A percentile compares a stretch with the other conserved stretches of the same genome.
phyloP scores from a whole-genome alignment of 2,113 vertebrate species.

The Chaetops frenatus region DNA sequence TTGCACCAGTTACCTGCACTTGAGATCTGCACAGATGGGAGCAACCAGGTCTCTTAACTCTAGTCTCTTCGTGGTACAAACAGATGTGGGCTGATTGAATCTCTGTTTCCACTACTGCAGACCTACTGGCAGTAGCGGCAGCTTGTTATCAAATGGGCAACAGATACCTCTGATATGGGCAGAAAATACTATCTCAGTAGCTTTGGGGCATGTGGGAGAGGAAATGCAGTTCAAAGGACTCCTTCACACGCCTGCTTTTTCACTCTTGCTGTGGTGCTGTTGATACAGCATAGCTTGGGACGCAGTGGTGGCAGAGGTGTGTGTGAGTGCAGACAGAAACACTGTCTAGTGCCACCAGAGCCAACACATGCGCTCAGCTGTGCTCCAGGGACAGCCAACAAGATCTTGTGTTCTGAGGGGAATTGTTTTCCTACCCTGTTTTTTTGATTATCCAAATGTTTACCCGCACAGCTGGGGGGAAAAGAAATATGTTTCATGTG shows the following conservation, averaged over 20 bases:
- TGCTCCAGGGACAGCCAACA: not conserved
- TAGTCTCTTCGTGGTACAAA: not conserved
- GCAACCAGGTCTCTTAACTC: not conserved
- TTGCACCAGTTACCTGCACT: not conserved
- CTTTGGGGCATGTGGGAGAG: not conserved
- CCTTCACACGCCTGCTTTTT: accelerated
- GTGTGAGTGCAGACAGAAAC: not conserved
- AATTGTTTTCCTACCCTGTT: not conserved
- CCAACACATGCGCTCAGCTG: accelerated
- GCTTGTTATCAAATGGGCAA: not conserved
- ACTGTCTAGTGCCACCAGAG: not conserved
- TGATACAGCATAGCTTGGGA: not conserved
- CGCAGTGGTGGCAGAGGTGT: not conserved
- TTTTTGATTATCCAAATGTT: not conserved
- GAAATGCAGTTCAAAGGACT: not conserved
- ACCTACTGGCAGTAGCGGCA: accelerated
- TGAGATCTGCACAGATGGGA: not conserved
- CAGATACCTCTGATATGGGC: not conserved
- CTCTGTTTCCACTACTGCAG: not conserved
- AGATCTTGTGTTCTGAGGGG: not conserved
- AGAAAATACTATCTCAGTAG: not conserved
- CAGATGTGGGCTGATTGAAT: not conserved
- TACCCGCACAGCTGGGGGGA: not conserved
- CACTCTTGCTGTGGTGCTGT: not conserved
- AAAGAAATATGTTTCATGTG: not conserved